phyloP scores from a whole-genome alignment of 2,797 vertebrate genomes.

The Dryobates pubescens region DNA sequence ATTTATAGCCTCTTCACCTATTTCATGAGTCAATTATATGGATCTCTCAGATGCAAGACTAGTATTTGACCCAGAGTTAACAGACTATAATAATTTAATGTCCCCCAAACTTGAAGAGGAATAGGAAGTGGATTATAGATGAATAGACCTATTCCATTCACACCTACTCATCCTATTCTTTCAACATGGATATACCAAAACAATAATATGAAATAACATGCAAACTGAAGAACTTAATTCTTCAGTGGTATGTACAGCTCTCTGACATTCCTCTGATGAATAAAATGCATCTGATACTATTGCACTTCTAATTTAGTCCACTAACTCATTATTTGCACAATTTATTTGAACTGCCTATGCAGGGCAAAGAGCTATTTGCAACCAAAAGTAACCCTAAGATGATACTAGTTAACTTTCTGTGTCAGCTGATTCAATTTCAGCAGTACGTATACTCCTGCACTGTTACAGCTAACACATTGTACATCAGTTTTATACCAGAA shows the following conservation, averaged over 20 bases:
- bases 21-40: not conserved
- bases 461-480: not conserved
- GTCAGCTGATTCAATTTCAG: conserved; percentile 26
- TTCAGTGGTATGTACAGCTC: conserved; percentile 20
- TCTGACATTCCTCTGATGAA: conserved; percentile 36
- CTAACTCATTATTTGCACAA: conserved; percentile 38
- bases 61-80: not conserved
- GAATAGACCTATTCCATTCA: not conserved
- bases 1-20: not conserved
- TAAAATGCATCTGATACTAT: conserved; percentile 25
- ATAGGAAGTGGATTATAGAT: not conserved
- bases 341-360: conserved; percentile 12
- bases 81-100: not conserved
- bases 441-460: not conserved
- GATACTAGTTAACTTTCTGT: conserved; percentile 15
- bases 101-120: not conserved
- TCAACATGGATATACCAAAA: not conserved
- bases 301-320: conserved; percentile 48
- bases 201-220: not conserved
- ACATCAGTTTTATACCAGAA: not conserved
- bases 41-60: not conserved
- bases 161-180: not conserved
- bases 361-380: conserved; percentile 23
- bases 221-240: not conserved
- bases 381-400: conserved; percentile 26